phyloP scores from a whole-genome alignment of 2,797 vertebrate genomes.

The Cygnus olor region DNA sequence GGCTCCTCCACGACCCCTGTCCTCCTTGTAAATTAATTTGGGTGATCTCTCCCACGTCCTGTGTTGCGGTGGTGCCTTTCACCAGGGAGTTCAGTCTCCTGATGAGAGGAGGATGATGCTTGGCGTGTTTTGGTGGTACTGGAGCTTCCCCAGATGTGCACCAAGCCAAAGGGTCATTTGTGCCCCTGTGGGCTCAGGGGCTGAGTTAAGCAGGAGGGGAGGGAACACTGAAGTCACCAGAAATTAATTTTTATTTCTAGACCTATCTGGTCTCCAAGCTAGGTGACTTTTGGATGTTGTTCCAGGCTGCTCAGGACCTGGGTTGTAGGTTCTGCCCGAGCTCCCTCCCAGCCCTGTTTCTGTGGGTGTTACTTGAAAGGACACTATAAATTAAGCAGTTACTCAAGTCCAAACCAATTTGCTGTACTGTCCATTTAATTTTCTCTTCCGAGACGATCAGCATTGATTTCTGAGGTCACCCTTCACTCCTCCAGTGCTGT shows the following conservation, averaged over 20 bases:
- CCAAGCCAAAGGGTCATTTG: not conserved
- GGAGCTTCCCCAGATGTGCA: not conserved
- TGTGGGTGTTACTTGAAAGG: not conserved
- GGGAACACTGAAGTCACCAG: not conserved
- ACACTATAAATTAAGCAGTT: constrained; percentile 60
- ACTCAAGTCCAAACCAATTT: constrained; percentile 45
- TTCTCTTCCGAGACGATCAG: constrained; percentile 18
- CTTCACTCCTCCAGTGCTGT: not conserved
- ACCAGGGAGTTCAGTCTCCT: not conserved
- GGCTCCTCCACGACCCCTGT: not conserved
- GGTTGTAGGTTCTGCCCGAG: not conserved
- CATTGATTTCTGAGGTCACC: constrained; percentile 30
- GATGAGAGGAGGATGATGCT: fast-evolving
- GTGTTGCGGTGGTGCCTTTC: not conserved
- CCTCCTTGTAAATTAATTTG: not conserved
- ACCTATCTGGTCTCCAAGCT: not conserved
- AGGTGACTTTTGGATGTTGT: not conserved
- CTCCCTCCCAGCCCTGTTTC: not conserved
- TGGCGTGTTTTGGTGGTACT: not conserved
- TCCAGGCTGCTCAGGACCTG: not conserved
- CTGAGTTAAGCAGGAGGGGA: not conserved
- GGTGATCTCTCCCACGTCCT: not conserved
- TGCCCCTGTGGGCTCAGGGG: not conserved
- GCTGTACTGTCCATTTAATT: not conserved
- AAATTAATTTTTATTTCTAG: not conserved